Evolutionary conservation across 2,797 vertebrate genomes (phyloP), one percentile per base, ranked within the genome.

Genomic region (Argya squamiceps): DNA sequence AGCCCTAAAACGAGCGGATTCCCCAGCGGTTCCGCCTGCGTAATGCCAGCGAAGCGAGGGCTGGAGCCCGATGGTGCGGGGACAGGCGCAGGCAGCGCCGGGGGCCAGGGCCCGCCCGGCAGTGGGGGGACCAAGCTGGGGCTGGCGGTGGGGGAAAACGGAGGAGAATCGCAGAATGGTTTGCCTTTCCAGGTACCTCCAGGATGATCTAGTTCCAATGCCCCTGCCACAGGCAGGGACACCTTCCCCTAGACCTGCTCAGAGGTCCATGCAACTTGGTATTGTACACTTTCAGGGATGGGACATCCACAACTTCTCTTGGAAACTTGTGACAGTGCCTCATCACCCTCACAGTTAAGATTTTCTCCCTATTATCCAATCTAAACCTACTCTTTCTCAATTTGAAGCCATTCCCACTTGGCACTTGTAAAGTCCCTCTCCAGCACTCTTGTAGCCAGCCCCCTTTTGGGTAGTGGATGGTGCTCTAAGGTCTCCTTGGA

Each of bases 161-260:
- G 27, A 22, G 30, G 26, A 22, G 39, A 67, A 27, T 53, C 30
- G 14, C 7, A 15, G 41, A 36, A 36, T 23, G 8, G 6, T 53
- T 81, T 59, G 69, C 7, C 22, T 69, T 43, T 24, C 27, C 29
- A 43, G 23, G 8, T 14, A 22, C 23, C 16, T 76, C 36, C 10
- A 37, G 26, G 29, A 22, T 37, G 5, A 13, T 30, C 2, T 44
- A 6, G 11, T 70, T 37, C 37, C 21, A 32, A 2, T 1, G 1
- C 9, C 5, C 3, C 32, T 63, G 16, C 23, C 20, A 8, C 5
- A 12, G 9, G 16, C 19, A 47, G 11, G 27, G 16, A 6, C 49
- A 6, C 23, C 6, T 69, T 29, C 5, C 36, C 9, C 27, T 44
- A 13, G 37, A 37, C 4, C 15, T 89, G 36, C 23, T 62, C 12